A percentile compares a stretch with the other conserved stretches of the same genome.
Conservation (phyloP, 2,113 vertebrate species). For the Laterallus jamaicensis region DNA sequence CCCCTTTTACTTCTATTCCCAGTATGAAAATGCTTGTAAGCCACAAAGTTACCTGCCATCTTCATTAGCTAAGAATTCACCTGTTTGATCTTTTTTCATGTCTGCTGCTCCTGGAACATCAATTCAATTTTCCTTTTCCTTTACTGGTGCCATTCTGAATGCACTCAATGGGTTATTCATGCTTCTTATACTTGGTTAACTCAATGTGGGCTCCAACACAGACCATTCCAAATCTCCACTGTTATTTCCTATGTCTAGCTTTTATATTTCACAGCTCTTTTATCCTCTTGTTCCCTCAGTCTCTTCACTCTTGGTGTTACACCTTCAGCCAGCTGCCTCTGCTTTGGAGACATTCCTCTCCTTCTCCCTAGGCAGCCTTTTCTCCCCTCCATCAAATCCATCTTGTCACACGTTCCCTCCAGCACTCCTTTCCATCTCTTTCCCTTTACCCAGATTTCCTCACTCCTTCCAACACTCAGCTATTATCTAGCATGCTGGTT, state of each 20-base stretch:
- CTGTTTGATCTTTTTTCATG: not conserved
- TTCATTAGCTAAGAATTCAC: not conserved
- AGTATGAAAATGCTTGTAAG: not conserved
- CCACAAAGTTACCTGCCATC: not conserved
- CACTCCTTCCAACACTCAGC: not conserved
- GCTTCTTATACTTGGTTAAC: not conserved
- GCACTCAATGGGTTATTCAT: not conserved
- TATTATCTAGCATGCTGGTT: not conserved
- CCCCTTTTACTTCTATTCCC: not conserved
- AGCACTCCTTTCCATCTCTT: not conserved
- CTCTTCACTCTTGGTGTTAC: not conserved
- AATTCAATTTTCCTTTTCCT: not conserved
- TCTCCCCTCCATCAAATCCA: not conserved
- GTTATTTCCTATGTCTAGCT: not conserved
- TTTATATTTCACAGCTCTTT: not conserved
- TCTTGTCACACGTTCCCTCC: accelerated
- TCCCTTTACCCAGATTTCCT: not conserved
- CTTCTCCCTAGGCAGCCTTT: not conserved
- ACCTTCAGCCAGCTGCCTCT: not conserved
- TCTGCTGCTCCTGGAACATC: not conserved
- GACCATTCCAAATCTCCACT: not conserved
- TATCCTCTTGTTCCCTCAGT: not conserved
- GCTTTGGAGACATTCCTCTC: not conserved
- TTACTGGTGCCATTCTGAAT: not conserved
- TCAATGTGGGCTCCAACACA: not conserved